Evolutionary conservation across 1,140 invertebrate species (phyloP), one percentile per base, ranked within the genome.

Genomic region (Musca domestica): DNA sequence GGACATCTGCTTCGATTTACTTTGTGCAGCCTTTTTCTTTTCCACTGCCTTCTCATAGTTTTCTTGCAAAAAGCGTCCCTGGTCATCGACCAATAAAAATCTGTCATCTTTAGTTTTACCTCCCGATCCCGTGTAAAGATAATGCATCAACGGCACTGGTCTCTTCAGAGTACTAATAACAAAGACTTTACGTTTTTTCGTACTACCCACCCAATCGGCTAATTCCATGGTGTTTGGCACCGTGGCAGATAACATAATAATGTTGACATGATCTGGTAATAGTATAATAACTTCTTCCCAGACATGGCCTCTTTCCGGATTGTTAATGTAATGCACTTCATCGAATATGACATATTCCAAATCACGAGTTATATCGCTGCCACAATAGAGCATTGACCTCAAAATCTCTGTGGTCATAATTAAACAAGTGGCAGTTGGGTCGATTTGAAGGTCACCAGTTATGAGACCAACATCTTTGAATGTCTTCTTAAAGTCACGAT

Each of bases 331-430:
- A 83, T 99, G 98, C 23, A 99, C 96, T 86, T 99, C 98, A 83
- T 99, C 98, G 82, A 99, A 99, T 74, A 99, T 96, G 3, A 99
- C 98, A 87, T 95, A 99, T 81, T 99, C 97, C 54, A 99, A 84
- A 84, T 99, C 97, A 66, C 95, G 86, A 3, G 98, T 92, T 64
- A 96, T 90, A 77, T 98, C 95, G 66, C 95, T 95, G 20, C 94
- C 95, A 77, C 95, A 94, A 78, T 98, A 99, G 2, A 99, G 81
- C 96, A 99, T 98, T 0, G 95, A 97, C 69, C 95, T 88, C 15
- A 99, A 83, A 76, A 99, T 99, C 87, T 99, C 98, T 1, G 98
- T 99, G 0, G 98, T 99, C 97, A 99, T 99, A 49, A 99, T 98
- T 0, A 99, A 87, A 83, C 97, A 99, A 3, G 92, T 89, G 1